phyloP scores from a whole-genome alignment of 23 tunicate genomes.

The Corella eumyota region DNA sequence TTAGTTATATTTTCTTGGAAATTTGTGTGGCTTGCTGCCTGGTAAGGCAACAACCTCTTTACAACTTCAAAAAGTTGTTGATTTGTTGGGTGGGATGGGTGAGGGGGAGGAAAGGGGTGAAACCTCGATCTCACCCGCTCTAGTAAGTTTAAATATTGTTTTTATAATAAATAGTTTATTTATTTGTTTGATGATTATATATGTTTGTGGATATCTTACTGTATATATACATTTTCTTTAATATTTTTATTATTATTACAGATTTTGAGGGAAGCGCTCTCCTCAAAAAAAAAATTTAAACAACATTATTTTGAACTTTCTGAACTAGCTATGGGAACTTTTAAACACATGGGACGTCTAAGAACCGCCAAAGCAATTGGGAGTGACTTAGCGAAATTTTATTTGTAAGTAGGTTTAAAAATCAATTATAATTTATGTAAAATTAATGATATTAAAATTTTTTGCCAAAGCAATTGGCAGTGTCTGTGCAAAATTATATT shows the following conservation, averaged over 20 bases:
- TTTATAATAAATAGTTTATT: not conserved
- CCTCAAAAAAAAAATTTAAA: constrained; percentile 73
- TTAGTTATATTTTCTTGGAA: constrained; percentile 57
- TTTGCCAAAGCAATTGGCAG: no score
- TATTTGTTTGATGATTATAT: not conserved
- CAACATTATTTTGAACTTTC: constrained; percentile 70
- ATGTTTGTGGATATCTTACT: not conserved
- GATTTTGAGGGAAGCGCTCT: constrained; percentile 83
- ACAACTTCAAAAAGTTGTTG: constrained; percentile 57
- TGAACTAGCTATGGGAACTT: constrained; percentile 91
- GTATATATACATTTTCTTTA: not conserved
- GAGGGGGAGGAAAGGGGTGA: constrained; percentile 81
- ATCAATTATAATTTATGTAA: no score
- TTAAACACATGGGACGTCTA: constrained; percentile 72
- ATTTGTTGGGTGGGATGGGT: constrained; percentile 85
- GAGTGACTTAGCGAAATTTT: constrained; percentile 68
- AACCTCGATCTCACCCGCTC: constrained; percentile 29
- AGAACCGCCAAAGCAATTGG: constrained; percentile 68
- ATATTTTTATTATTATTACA: not conserved
- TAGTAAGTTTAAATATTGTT: constrained; percentile 23
- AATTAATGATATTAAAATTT: no score
- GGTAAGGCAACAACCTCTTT: constrained; percentile 39
- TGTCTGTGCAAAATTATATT: no score
- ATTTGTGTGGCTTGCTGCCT: constrained; percentile 75
- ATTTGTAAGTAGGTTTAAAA: constrained; percentile 54